Evolutionary conservation across 2,797 vertebrate genomes (phyloP), one percentile per base, ranked within the genome.

Genomic region (Lateolabrax maculatus): DNA sequence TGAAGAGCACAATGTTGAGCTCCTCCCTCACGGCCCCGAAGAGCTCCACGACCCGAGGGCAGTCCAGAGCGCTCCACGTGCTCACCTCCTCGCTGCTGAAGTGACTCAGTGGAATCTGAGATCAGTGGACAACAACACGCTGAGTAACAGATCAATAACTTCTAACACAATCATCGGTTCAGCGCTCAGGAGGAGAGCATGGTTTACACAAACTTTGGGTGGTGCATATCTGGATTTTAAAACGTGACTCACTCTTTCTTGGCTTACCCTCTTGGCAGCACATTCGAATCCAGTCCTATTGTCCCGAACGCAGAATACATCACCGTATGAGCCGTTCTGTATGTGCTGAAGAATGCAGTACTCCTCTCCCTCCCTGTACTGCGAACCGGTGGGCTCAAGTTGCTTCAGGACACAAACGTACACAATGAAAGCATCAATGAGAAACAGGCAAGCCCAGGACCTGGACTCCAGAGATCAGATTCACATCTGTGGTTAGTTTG

Each of bases 261-360:
- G 67, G n/a, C 86, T 89, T 87, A 99, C 98, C 96, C 95, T 97
- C 88, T 99, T 99, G 89, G 97, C 97, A 27, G 98, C 98, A 70
- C 97, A 99, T 69, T 93, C 90, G 79, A 98, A 98, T 31, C 97
- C 96, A 0, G 97, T 97, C 85, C 90, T 95, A 57, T 95, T 95
- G 94, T 99, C 98, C 71, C 93, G 93, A 48, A 97, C 90, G 9
- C 96, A 95, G 92, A 97, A 96, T 0, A 99, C 98, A 4, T 99
- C 98, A 0, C 98, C 98, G 43, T 97, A 99, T 0, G 97, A 97
- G 51, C 98, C 98, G 36, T 96, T 96, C 89, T 98, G 98, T 78
- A 99, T 90, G 76, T 95, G 95, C 0, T 93, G 95, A 21, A 93
- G 93, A 4, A 95, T 85, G 31, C 93, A 83, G 95, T 97, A 99